Evolutionary conservation across 2,113 vertebrate genomes (phyloP), one percentile per base, ranked within the genome.

Genomic region (Saguinus midas): DNA sequence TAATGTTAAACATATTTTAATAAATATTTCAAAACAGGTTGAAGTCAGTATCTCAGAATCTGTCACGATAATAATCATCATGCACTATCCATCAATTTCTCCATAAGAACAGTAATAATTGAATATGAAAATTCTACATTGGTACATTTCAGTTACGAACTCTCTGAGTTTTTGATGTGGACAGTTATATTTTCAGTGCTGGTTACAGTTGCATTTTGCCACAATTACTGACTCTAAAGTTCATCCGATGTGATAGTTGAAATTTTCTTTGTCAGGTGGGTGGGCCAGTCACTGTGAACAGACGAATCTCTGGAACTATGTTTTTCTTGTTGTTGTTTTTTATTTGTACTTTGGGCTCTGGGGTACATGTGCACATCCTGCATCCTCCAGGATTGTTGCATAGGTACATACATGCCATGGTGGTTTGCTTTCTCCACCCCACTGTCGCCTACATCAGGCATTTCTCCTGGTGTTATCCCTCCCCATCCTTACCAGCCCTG

Each of bases 1-100:
- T 78, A 23, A 43, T 76, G 87, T 90, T 96, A 61, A 27, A 76
- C 20, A 40, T 68, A 68, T 55, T 97, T 93, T 66, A 93, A 72
- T 87, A 57, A 80, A 57, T 87, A 37, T 66, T 84, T 96, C 25
- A 84, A 90, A 96, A 93, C 40, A 87, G 79, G 1, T 79, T n/a
- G 37, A 58, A 82, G 27, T 52, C 21, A 50, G 48, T 91, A 90
- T 72, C 75, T 84, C 83, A 93, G 86, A 73, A 40, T 94, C 40
- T 50, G 45, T 88, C 2, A 10, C 83, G 57, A 48, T 61, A 81
- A 61, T 88, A 64, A 78, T 48, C 18, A 14, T 78, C 9, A 21
- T 4, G 27, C 1, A 50, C 2, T 68, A 1, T 18, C 25, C n/a
- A 70, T 11, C 64, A 76, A 3, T 50, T 40, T 94, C 80, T 91